A percentile compares a stretch with the other conserved stretches of the same genome.
phyloP scores from a whole-genome alignment of 2,113 vertebrate genomes.

The Lates calcarifer region DNA sequence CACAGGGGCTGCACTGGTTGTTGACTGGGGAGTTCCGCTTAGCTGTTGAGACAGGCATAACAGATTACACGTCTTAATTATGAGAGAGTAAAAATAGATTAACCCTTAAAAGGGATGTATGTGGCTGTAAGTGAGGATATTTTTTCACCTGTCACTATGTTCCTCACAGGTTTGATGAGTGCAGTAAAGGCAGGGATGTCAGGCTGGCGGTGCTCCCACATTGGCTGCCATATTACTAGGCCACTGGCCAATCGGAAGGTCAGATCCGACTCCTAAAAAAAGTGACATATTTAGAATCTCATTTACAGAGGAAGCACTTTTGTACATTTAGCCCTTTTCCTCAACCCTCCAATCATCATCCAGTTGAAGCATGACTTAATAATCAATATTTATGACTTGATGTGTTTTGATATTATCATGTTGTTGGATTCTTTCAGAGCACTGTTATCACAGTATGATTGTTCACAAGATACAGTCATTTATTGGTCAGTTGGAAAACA shows the following conservation, averaged over 20 bases:
- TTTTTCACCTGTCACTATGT: slow-evolving; percentile 92
- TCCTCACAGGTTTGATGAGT: slow-evolving; percentile 94
- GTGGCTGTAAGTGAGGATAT: background rate
- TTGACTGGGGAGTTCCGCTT: slow-evolving; percentile 95
- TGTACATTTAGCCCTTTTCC: background rate
- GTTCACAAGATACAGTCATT: slow-evolving; percentile 12
- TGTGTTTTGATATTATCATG: background rate
- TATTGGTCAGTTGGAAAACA: slow-evolving; percentile 17
- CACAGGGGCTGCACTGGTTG: slow-evolving; percentile 89
- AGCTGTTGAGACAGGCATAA: slow-evolving; percentile 80
- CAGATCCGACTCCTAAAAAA: slow-evolving; percentile 93
- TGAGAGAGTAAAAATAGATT: slow-evolving; percentile 20
- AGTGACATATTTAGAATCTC: background rate
- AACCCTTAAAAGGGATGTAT: background rate
- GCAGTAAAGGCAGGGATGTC: slow-evolving; percentile 95
- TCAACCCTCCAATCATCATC: background rate
- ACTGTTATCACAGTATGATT: background rate
- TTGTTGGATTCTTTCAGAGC: background rate
- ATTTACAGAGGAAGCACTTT: background rate
- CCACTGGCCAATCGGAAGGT: slow-evolving; percentile 97
- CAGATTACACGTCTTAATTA: slow-evolving; percentile 47
- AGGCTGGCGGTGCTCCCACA: slow-evolving; percentile 98
- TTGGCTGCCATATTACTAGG: slow-evolving; percentile 97
- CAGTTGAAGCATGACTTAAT: background rate
- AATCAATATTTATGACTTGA: background rate